Evolutionary conservation across 2,797 vertebrate genomes (phyloP), one percentile per base, ranked within the genome.

Genomic region (Phoeniculus purpureus): DNA sequence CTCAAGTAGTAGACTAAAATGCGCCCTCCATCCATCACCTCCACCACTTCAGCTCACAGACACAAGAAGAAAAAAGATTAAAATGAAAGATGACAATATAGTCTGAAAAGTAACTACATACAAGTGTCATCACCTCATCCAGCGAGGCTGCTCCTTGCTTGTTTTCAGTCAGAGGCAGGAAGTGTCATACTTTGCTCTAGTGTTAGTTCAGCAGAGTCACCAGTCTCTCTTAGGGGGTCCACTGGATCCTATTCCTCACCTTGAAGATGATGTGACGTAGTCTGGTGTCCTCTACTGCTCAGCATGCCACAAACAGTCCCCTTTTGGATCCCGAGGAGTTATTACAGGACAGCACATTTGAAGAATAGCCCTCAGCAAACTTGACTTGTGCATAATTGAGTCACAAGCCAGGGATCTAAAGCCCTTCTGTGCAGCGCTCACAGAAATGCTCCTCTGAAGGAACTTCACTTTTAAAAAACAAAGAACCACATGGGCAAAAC

Each of bases 51-150:
- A 96, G 74, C 52, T 94, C 34, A 25, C 55, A 76, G 72, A 95
- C 71, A 91, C 78, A 80, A 95, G 67, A 43, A 43, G 75, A 79
- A 89, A 96, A 96, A 89, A 92, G 83, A 93, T 85, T 79, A 94
- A 95, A 93, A 75, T 89, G 50, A 80, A 89, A 95, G 92, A 94
- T 64, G 43, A 61, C 61, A 74, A 40, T 11, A 27, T 3, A 56
- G 68, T 59, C 90, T 92, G 85, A 93, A 96, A 93, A 89, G 32
- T 22, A 55, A 88, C 77, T 75, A 76, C 5, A 50, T 32, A 52
- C 15, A 82, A 81, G 40, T 52, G 54, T 29, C 87, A 79, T 66
- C 84, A 78, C 86, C 85, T 93, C 85, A 93, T 72, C 92, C 89
- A 72, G 94, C 75, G 68, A 90, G 79, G 43, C 86, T 82, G 68